Evolutionary conservation across 2,888 invertebrate species (phyloP).

Genomic region (Drosophila nr. perissopoda): DNA sequence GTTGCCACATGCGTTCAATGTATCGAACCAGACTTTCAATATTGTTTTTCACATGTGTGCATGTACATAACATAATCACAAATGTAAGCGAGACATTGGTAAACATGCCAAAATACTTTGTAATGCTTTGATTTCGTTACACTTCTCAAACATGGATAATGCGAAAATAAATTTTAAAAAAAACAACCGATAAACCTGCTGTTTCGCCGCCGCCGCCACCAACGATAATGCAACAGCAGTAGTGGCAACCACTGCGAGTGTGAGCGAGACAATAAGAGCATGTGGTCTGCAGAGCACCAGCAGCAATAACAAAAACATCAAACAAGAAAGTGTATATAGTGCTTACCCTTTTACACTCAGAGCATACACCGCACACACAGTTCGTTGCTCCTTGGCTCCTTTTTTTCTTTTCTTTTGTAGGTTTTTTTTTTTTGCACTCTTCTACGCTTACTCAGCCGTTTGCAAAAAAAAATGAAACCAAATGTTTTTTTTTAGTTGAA

Average conservation of each 20-base stretch:
- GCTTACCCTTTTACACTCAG: conserved; percentile 76
- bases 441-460: conserved; percentile 73
- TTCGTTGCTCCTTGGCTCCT: conserved; percentile 80
- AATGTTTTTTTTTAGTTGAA: conserved; percentile 50
- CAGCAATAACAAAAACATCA: conserved; percentile 59
- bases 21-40: conserved; percentile 47
- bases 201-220: conserved; percentile 9
- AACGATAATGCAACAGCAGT: conserved; percentile 53
- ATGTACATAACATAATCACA: conserved; percentile 21
- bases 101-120: not conserved
- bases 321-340: conserved; percentile 62
- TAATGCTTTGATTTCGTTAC: conserved; percentile 13
- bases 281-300: conserved; percentile 31
- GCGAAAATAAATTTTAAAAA: conserved; percentile 20
- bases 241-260: conserved; percentile 31
- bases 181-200: conserved; percentile 53
- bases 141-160: conserved; percentile 26
- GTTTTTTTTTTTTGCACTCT: conserved; percentile 67
- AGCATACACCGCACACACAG: conserved; percentile 73
- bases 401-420: conserved; percentile 68
- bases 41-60: conserved; percentile 28
- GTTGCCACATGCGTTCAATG: conserved; percentile 60
- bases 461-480: conserved; percentile 56
- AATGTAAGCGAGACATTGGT: conserved; percentile 1
- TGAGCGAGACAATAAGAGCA: conserved; percentile 54